Evolutionary conservation across 2,797 vertebrate genomes (phyloP).

Genomic region (Fistularia tabacaria): DNA sequence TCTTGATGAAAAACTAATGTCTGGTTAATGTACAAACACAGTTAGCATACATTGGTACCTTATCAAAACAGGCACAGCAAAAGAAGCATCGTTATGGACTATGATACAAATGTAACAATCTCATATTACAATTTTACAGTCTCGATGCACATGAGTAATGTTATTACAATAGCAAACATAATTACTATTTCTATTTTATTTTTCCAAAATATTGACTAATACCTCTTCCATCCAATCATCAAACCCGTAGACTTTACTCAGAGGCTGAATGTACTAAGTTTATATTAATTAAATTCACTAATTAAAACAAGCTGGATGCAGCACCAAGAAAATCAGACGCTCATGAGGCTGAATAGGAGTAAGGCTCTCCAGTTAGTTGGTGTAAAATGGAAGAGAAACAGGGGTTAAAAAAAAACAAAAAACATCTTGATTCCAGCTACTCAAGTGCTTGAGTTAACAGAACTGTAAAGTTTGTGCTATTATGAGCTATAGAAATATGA

Average conservation of each 20-base stretch:
- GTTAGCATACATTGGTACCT: conserved; percentile 3
- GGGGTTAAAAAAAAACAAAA: conserved; percentile 14
- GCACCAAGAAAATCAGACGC: conserved; percentile 36
- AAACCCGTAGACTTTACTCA: too few species aligned
- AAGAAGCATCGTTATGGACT: not conserved
- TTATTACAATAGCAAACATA: too few species aligned
- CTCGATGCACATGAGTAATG: too few species aligned
- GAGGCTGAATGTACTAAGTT: too few species aligned
- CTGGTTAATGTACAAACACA: conserved; percentile 7
- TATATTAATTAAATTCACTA: too few species aligned
- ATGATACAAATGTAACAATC: not conserved
- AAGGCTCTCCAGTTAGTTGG: conserved; percentile 28
- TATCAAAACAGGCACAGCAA: not conserved
- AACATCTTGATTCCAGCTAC: conserved; percentile 29
- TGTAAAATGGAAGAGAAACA: conserved; percentile 32
- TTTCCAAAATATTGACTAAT: too few species aligned
- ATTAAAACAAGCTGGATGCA: conserved; percentile 13
- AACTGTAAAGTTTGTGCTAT: too few species aligned
- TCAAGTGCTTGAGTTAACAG: conserved; percentile 20
- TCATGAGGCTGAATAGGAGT: conserved; percentile 31
- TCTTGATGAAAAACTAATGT: conserved; percentile 14
- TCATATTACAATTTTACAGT: too few species aligned
- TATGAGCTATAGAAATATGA: too few species aligned
- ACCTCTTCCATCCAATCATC: too few species aligned
- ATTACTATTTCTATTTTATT: too few species aligned